Conservation (phyloP, 2,797 vertebrate species). For the Lagocephalus sceleratus region DNA sequence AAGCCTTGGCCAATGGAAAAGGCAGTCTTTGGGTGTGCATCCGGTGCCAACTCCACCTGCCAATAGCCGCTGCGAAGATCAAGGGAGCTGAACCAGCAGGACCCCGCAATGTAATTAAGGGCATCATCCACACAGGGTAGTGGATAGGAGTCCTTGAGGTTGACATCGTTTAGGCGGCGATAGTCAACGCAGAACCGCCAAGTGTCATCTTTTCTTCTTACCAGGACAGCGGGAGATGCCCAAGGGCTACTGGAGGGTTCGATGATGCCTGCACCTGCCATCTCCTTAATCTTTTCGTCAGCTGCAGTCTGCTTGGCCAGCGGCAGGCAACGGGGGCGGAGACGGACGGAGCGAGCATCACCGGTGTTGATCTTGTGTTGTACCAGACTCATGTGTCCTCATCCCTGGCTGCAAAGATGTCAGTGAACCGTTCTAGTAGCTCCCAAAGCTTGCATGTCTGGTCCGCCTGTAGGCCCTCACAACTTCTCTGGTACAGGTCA, state of each 20-base stretch:
- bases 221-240: not conserved
- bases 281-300: not conserved
- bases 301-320: not conserved
- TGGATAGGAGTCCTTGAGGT: constrained; percentile 5
- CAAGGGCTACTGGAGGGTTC: not conserved
- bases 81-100: constrained; percentile 17
- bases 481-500: no score
- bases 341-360: not conserved
- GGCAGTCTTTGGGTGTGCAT: not conserved
- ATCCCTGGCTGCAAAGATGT: not conserved
- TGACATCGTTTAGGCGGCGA: no score
- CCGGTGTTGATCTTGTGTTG: not conserved
- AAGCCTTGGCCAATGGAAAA: constrained; percentile 17
- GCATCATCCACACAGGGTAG: not conserved
- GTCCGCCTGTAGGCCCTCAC: no score
- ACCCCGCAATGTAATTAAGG: constrained; percentile 1
- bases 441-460: no score
- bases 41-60: constrained; percentile 8
- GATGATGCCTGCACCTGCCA: not conserved
- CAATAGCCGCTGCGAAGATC: constrained; percentile 13
- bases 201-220: not conserved
- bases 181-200: not conserved
- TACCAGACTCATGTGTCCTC: not conserved
- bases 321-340: not conserved
- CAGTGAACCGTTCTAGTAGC: no score